Percentiles rank a stretch among this genome's conserved stretches.
Evolutionary conservation across 2,113 vertebrate genomes (phyloP).

Genomic region (Bungarus multicinctus): DNA sequence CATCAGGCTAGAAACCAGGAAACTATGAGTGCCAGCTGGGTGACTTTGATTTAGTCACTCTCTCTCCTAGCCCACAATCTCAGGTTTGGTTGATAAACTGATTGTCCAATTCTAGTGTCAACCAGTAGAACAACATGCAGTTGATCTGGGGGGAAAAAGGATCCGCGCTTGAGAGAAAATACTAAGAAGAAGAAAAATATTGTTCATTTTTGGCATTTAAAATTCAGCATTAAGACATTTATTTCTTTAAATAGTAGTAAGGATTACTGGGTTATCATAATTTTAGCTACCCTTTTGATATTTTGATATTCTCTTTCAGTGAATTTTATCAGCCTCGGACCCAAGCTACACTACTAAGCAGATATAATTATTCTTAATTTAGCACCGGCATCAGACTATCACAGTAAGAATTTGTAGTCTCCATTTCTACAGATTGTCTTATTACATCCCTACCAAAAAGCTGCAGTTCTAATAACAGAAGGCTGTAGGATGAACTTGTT

Average conservation of each 20-base stretch:
- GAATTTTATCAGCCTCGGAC: neutral
- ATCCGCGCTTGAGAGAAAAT: neutral
- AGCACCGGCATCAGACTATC: neutral
- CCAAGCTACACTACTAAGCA: neutral
- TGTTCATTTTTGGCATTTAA: neutral
- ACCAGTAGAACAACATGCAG: neutral
- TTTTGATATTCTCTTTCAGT: too few relatives aligned
- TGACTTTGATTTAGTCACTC: neutral
- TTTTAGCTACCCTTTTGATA: neutral
- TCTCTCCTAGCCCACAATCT: neutral
- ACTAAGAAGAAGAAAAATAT: neutral
- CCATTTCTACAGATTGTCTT: neutral
- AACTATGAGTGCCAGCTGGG: neutral
- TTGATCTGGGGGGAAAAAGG: neutral
- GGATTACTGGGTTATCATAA: neutral
- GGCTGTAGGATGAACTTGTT: neutral
- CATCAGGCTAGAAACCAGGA: neutral
- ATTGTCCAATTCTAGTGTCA: neutral
- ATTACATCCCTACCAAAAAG: neutral
- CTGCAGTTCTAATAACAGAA: neutral
- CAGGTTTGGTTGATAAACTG: neutral
- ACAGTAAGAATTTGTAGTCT: neutral
- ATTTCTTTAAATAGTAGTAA: neutral
- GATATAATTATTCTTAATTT: neutral
- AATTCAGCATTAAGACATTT: neutral